Conservation (phyloP, 2,113 vertebrate species). For the Colinus virginianus region DNA sequence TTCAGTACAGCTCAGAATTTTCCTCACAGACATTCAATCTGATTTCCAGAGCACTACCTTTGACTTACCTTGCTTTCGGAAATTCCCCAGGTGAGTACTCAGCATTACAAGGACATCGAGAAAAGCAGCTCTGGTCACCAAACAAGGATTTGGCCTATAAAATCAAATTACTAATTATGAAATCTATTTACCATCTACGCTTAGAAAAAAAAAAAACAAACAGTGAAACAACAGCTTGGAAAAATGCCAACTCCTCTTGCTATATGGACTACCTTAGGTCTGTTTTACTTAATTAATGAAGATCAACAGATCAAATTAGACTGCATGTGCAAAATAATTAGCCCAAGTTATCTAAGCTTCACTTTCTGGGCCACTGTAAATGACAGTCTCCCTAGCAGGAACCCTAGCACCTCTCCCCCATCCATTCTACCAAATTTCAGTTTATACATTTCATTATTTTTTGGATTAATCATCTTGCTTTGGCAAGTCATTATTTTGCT, state of each 20-base stretch:
- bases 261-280: background rate
- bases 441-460: background rate
- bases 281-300: background rate
- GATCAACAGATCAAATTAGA: background rate
- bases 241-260: background rate
- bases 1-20: background rate
- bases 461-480: background rate
- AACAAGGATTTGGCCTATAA: slow-evolving; percentile 86
- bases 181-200: background rate
- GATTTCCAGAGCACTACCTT: background rate
- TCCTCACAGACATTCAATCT: background rate
- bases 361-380: background rate
- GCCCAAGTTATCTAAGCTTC: background rate
- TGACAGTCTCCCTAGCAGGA: background rate
- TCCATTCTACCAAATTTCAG: background rate
- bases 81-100: slow-evolving; percentile 72
- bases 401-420: background rate
- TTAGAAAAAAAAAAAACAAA: background rate
- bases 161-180: slow-evolving; percentile 32
- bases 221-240: background rate
- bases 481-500: background rate
- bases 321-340: background rate
- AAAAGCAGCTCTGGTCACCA: slow-evolving; percentile 91
- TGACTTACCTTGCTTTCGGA: slow-evolving; percentile 60
- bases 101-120: slow-evolving; percentile 86